Evolutionary conservation across 2,113 vertebrate species (phyloP).

Genomic region (Poecilia latipinna): DNA sequence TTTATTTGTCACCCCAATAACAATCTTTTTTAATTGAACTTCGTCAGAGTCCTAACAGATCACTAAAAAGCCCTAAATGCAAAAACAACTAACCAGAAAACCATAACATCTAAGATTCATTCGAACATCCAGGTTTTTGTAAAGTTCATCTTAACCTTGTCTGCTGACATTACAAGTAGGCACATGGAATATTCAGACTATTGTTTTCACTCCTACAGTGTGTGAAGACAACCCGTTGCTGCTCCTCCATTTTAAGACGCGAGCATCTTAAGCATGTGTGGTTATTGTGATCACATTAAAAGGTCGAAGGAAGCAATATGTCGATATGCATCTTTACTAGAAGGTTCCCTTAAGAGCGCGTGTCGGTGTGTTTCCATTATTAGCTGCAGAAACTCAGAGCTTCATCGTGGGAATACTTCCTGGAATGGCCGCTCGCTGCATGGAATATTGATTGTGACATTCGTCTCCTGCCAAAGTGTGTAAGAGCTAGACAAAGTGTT

Average conservation of each 20-base stretch:
- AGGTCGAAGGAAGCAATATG: background rate
- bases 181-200: too few relatives aligned
- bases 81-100: background rate
- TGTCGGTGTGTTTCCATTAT: slow-evolving; percentile 46
- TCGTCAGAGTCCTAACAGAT: background rate
- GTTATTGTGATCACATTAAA: background rate
- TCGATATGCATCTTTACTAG: background rate
- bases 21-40: too few relatives aligned
- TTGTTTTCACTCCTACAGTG: too few relatives aligned
- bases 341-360: slow-evolving; percentile 1
- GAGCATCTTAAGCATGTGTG: background rate
- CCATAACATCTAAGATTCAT: background rate
- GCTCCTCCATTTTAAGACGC: background rate
- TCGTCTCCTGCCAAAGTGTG: slow-evolving; percentile 39
- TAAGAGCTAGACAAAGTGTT: slow-evolving; percentile 36
- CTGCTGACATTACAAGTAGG: too few relatives aligned
- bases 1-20: too few relatives aligned
- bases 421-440: slow-evolving; percentile 37
- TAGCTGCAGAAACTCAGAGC: slow-evolving; percentile 33
- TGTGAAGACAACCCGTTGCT: too few relatives aligned
- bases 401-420: slow-evolving; percentile 54
- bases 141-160: background rate
- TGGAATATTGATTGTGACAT: slow-evolving; percentile 66
- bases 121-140: background rate
- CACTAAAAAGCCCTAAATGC: background rate